A percentile compares a stretch with the other conserved stretches of the same genome.
These are phyloP conservation scores for Synergus umbraculus DNA, from an alignment of 2,888 invertebrate genomes.

Conservation along the genomic window DNA sequence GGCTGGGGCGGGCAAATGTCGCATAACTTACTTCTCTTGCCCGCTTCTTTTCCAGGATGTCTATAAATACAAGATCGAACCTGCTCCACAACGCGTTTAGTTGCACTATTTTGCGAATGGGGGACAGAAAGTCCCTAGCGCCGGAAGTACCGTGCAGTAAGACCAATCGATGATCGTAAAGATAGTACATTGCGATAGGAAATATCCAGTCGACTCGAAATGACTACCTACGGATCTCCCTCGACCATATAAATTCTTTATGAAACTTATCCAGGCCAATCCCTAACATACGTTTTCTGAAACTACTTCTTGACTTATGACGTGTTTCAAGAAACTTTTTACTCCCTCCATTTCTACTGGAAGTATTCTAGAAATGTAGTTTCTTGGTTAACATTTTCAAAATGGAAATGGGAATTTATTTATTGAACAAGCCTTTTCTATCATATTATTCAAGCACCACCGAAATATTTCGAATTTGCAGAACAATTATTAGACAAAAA, in stretches of 20 bases:
- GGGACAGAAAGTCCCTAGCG: conserved; percentile 49
- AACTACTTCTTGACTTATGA: conserved; percentile 1
- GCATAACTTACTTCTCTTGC: conserved; percentile 70
- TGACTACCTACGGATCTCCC: conserved; percentile 38
- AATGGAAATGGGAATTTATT: background rate
- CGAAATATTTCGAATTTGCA: background rate
- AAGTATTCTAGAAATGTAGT: background rate
- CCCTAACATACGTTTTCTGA: conserved; percentile 17
- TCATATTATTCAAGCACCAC: too few species aligned
- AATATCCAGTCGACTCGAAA: conserved; percentile 29
- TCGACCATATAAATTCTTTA: conserved; percentile 30
- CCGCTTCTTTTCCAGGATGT: conserved; percentile 73
- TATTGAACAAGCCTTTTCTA: background rate
- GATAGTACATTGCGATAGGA: conserved; percentile 40
- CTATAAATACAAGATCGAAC: conserved; percentile 68
- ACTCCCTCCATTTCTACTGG: background rate
- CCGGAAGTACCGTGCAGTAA: conserved; percentile 39
- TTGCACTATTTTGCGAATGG: conserved; percentile 47
- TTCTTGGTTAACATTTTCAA: background rate
- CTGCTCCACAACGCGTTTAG: conserved; percentile 46
- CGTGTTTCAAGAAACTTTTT: background rate
- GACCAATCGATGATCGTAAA: conserved; percentile 56
- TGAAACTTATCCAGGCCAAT: conserved; percentile 39
- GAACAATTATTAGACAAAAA: background rate
- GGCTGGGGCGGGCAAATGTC: conserved; percentile 76